Evolutionary conservation across 1,140 invertebrate genomes (phyloP).

Genomic region (Trichomalopsis sarcophagae): DNA sequence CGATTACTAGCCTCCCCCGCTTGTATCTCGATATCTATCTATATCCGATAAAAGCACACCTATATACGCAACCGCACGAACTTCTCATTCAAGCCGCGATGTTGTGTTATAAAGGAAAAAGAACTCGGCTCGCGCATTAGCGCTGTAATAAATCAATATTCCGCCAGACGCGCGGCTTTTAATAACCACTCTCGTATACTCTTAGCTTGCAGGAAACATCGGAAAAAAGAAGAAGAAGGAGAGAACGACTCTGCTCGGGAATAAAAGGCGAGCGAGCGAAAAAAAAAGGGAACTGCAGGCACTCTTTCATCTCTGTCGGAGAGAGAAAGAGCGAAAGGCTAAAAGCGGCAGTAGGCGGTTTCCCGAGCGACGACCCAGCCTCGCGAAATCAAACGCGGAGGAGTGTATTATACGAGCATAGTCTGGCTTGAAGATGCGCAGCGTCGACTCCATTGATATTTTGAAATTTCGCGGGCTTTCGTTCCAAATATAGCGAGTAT

Average conservation of each 20-base stretch:
- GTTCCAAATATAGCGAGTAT: too few relatives aligned
- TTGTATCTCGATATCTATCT: not conserved
- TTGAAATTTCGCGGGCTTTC: not conserved
- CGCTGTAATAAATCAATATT: not conserved
- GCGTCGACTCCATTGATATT: not conserved
- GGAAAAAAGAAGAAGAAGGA: conserved; percentile 4
- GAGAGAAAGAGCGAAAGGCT: not conserved
- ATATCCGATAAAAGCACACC: not conserved
- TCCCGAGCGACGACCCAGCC: not conserved
- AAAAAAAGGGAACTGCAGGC: not conserved
- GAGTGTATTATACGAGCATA: not conserved
- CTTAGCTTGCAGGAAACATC: not conserved
- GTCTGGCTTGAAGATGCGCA: not conserved
- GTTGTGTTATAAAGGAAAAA: not conserved
- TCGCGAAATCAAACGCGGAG: not conserved
- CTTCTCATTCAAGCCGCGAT: not conserved
- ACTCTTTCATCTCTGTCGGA: conserved; percentile 21
- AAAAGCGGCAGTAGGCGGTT: conserved; percentile 19
- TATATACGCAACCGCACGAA: not conserved
- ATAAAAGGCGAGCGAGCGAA: not conserved
- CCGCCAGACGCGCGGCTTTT: not conserved
- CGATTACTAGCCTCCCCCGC: too few relatives aligned
- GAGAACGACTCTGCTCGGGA: not conserved
- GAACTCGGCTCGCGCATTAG: not conserved
- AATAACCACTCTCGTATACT: not conserved